Evolutionary conservation across 37 sponge, comb jelly and placozoan genomes (phyloP), one percentile per base, ranked within the genome.

Genomic region (Cladorhizidae sp.): DNA sequence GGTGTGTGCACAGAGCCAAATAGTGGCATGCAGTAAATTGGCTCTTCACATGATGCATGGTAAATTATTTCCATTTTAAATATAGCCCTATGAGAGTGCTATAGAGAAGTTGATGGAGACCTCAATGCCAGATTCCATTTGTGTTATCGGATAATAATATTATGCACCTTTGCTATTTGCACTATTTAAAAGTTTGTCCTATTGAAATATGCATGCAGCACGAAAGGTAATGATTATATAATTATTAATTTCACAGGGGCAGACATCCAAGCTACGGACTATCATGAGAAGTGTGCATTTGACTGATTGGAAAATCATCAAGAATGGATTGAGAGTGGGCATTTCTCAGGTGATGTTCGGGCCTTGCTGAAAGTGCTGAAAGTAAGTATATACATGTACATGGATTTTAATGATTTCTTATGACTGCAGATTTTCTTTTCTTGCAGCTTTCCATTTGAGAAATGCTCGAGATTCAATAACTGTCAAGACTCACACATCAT

Each of bases 291-390:
- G 64, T 86, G 83, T 68, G 84, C 87, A 0, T 91, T 91, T 79
- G 92, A 91, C 63, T 86, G 80, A 40, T 51, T 90, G 22, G 70
- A 41, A 39, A 88, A 94, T 38, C 73, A 85, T 67, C 81, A 94
- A 25, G 91, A 90, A 65, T 94, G 95, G 95, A 88, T 90, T 22
- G 76, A 77, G 40, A 83, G 91, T 40, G 91, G 95, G 21, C 68
- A 64, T 58, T 89, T 94, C 55, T 70, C 69, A 29, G 86, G 84
- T 17, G 67, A 73, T 26, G 67, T 79, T 33, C 68, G 45, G 25
- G 69, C 82, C 20, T 35, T n/a, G 52, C 59, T 88, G 55, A 88
- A 81, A 76, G 83, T 83, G 79, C 23, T 73, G 25, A 29, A 80
- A 25, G 70, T 9, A 29, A 17, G n/a, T 29, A 20, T 51, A 54